Evolutionary conservation across 2,888 invertebrate species (phyloP), one percentile per base, ranked within the genome.

Genomic region (Sarcophaga variegata): DNA sequence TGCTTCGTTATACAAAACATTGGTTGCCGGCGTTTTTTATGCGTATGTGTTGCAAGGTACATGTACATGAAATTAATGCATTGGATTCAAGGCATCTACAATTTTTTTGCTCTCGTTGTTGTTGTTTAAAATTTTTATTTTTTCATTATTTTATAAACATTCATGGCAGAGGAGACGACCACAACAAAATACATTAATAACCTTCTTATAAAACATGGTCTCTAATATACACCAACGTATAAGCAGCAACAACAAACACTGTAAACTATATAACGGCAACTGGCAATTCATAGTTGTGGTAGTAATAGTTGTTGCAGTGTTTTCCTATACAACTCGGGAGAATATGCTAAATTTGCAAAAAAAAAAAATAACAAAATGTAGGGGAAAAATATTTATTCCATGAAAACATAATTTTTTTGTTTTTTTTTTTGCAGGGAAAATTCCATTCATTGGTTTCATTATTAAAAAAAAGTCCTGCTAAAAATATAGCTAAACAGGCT

Each of bases 121-220:
- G 10, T 10, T 37, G 10, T 67, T 77, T 20, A 63, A 54, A 71
- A 54, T 49, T 47, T 76, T 76, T 49, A 67, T 84, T 81, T 76
- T 67, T 37, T 37, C 37, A 37, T 37, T 37, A 37, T 37, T 72
- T 45, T 20, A 67, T 71, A 54, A 37, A 63, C 74, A 67, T 59
- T 12, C 69, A 72, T 2, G 25, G 25, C 22, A 37, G 8, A 8
- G 20, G 37, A 45, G 76, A 63, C 60, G 17, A 63, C 83, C 63
- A 10, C 76, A 80, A 59, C 79, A 84, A 79, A 66, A 79, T 69
- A 54, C 49, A 77, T 85, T 85, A 81, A 75, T 64, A 74, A 83
- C 12, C 59, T 63, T 22, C 45, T 27, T 17, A 59, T 59, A 81
- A 81, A 74, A 67, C 2, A 22, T 14, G 47, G 60, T 37, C n/a